phyloP scores from a whole-genome alignment of 2,888 invertebrate species.

The Camptogramma bilineatum region DNA sequence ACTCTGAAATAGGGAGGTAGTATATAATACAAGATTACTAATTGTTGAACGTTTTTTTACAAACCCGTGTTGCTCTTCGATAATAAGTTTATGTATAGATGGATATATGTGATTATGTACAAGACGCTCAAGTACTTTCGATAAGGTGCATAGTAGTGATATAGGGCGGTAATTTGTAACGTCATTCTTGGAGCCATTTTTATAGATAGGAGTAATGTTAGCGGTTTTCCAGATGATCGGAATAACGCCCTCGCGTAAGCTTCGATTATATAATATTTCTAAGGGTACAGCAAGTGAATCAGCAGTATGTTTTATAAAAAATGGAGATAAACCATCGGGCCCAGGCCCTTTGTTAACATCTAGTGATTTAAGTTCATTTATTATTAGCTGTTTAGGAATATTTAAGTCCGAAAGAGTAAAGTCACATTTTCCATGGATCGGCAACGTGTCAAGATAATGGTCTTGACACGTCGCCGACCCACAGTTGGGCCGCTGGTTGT shows the following conservation, averaged over 20 bases:
- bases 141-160: no score
- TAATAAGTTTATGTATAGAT: no score
- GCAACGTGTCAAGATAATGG: neutral
- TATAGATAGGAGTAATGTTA: neutral
- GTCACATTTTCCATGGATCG: neutral
- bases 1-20: no score
- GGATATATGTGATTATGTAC: no score
- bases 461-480: no score
- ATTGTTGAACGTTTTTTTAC: neutral
- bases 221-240: constrained; percentile 1
- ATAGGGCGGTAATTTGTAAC: no score
- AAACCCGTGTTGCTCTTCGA: neutral
- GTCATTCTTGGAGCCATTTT: no score
- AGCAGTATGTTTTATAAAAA: constrained; percentile 2
- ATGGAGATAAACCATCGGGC: neutral
- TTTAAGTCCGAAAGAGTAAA: neutral
- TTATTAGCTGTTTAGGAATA: neutral
- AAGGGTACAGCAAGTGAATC: neutral
- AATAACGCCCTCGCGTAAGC: neutral
- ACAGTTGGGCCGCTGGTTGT: no score
- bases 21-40: constrained; percentile 1
- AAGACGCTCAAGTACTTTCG: no score
- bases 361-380: neutral
- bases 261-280: constrained; percentile 2
- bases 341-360: constrained; percentile 1